A percentile compares a stretch with the other conserved stretches of the same genome.
phyloP scores from a whole-genome alignment of 37 sponge, comb jelly and placozoan genomes.

The Hormiphora californensis region DNA sequence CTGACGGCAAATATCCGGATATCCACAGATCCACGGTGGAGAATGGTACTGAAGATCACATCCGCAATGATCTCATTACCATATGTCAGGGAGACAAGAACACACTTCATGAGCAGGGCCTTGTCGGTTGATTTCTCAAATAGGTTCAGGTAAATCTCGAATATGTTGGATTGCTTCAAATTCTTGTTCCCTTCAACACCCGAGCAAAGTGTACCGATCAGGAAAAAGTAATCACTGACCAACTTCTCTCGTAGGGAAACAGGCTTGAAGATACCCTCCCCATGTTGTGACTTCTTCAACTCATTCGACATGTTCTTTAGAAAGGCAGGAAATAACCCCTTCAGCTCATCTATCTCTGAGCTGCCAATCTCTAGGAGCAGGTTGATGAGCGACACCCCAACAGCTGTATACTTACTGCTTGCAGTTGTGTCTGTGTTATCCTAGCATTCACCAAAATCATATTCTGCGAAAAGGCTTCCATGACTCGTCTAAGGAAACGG shows the following conservation, averaged over 20 bases:
- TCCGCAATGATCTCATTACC: conserved; percentile 45
- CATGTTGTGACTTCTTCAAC: conserved; percentile 5
- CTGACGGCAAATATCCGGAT: conserved; percentile 40
- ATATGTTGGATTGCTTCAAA: conserved; percentile 26
- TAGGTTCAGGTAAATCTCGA: conserved; percentile 20
- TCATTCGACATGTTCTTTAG: conserved; percentile 30
- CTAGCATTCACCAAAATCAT: background rate
- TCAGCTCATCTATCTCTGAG: background rate
- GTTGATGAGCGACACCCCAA: conserved; percentile 23
- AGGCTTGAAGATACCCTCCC: background rate
- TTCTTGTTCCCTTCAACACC: conserved; percentile 42
- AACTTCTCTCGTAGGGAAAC: background rate
- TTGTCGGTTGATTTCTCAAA: conserved; percentile 41
- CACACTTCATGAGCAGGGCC: conserved; percentile 50
- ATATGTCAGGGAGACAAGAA: conserved; percentile 19
- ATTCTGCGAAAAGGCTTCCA: conserved; percentile 17
- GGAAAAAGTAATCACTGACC: conserved; percentile 46
- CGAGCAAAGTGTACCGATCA: conserved; percentile 42
- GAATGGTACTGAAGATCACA: conserved; percentile 45
- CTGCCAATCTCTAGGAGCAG: background rate
- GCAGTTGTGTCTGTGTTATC: conserved; percentile 26
- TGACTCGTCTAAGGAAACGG: conserved; percentile 5
- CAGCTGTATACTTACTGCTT: conserved; percentile 4
- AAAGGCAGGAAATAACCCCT: conserved; percentile 29
- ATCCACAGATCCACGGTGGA: conserved; percentile 25